Conservation (phyloP, 2,797 vertebrate genomes). For the Menidia menidia region DNA sequence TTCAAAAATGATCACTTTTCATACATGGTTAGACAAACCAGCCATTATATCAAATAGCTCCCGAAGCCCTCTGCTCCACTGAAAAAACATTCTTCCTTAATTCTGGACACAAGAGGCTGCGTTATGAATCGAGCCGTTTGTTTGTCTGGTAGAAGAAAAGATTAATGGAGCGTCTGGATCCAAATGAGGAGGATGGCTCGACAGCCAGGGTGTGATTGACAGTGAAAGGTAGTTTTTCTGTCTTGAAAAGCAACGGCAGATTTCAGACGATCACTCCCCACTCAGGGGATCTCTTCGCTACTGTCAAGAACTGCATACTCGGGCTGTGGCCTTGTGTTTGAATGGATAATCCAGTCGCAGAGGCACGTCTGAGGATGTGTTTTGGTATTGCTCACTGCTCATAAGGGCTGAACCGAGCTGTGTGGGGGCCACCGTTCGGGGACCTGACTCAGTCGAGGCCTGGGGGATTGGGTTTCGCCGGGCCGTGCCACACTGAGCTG, state of each 20-base stretch:
- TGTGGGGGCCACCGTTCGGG: background rate
- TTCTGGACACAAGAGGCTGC: slow-evolving; percentile 21
- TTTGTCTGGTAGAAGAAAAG: slow-evolving; percentile 15
- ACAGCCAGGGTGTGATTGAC: slow-evolving; percentile 28
- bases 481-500: slow-evolving; percentile 5
- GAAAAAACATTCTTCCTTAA: slow-evolving; percentile 1
- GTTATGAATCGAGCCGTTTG: slow-evolving; percentile 11
- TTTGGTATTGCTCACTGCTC: background rate
- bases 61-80: background rate
- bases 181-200: slow-evolving; percentile 19
- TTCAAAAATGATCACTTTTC: background rate
- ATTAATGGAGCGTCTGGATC: slow-evolving; percentile 8
- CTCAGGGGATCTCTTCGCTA: too few relatives aligned
- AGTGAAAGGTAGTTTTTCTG: slow-evolving; percentile 3
- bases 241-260: slow-evolving; percentile 1
- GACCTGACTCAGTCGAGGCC: slow-evolving; percentile 9
- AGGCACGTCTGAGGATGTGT: background rate
- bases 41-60: background rate
- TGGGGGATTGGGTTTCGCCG: slow-evolving; percentile 13
- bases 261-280: too few relatives aligned
- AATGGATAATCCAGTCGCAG: background rate
- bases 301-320: too few relatives aligned
- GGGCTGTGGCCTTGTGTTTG: background rate
- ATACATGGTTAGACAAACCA: slow-evolving; percentile 4
- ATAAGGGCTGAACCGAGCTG: background rate